Base-by-base conservation (phyloP, 2,888 invertebrate genomes). In the Drosophila birchii region DNA sequence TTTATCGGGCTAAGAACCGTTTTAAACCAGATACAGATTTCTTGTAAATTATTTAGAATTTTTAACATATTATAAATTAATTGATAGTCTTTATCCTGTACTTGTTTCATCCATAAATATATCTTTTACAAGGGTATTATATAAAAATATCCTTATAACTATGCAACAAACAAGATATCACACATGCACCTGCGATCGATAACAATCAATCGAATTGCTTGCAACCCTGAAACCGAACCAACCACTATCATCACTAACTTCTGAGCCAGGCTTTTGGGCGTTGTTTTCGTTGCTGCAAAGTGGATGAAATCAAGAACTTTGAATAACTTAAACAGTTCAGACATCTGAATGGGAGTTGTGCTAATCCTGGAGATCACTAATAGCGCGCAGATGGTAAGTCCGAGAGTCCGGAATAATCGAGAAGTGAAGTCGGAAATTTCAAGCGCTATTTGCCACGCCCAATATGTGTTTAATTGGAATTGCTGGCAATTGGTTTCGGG, bases 211-310 rank as follows among this genome's bases (percentile, higher is more conserved):
- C 34, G 44, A 36, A 29, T 11, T 8, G 18, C 16, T 36, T 23
- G 53, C 62, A 53, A 12, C 55, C 23, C 44, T 41, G 57, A 44
- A 44, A n/a, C 53, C 16, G n/a, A 23, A 32, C 8, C 34, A 29
- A 7, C 23, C 6, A 26, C 9, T 39, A 16, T 20, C 72, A 72
- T 36, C 72, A 38, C 73, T 54, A 64, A 43, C 32, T 54, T 68
- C 49, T 77, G 74, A 86, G 78, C 86, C 77, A 75, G 80, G 88
- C 78, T 88, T 83, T 83, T 88, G 85, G 85, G 85, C 85, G 88
- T 86, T 88, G 85, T 83, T 88, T 86, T 79, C 47, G 26, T 68
- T 72, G 56, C 54, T 55, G 36, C 29, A 11, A 45, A 61, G 59
- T 58, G 43, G 43, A 34, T 34, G 29, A 62, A 49, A 47, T 60